phyloP scores from a whole-genome alignment of 2,113 vertebrate genomes.

The Salminus brasiliensis region DNA sequence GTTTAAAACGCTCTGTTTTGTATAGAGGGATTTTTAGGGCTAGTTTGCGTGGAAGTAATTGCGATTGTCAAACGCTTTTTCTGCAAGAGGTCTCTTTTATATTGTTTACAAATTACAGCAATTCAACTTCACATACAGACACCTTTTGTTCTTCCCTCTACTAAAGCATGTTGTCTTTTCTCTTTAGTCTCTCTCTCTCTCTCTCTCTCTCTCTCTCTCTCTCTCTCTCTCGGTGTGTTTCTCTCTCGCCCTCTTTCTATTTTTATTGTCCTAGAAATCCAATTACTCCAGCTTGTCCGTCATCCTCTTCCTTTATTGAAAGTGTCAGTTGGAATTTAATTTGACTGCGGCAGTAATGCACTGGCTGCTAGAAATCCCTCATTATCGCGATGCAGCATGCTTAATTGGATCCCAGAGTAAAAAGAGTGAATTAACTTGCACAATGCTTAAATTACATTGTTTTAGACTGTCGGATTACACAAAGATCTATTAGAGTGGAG shows the following conservation, averaged over 20 bases:
- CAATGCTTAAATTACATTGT: conserved; percentile 58
- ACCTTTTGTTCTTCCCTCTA: conserved; percentile 47
- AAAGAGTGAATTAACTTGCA: conserved; percentile 57
- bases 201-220: conserved; percentile 13
- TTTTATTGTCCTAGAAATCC: conserved; percentile 58
- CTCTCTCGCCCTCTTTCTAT: conserved; percentile 40
- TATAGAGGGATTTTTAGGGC: not conserved
- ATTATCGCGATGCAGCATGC: conserved; percentile 51
- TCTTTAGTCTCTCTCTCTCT: not conserved
- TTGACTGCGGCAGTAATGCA: conserved; percentile 51
- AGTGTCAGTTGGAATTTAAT: conserved; percentile 58
- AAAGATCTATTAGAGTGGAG: conserved; percentile 26
- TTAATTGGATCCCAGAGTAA: conserved; percentile 52
- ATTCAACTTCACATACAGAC: conserved; percentile 45
- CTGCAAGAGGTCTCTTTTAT: conserved; percentile 27
- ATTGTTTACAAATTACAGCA: conserved; percentile 52
- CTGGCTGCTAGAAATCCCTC: conserved; percentile 53
- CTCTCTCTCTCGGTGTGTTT: conserved; percentile 31
- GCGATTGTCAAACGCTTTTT: conserved; percentile 38
- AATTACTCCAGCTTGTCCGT: conserved; percentile 57
- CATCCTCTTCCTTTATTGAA: conserved; percentile 57
- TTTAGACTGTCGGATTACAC: conserved; percentile 36
- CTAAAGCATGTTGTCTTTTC: conserved; percentile 25
- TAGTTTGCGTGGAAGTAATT: conserved; percentile 15
- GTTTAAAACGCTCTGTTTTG: not conserved